Base-by-base conservation (phyloP, 2,888 invertebrate genomes). In the Tricholauxania praeusta region DNA sequence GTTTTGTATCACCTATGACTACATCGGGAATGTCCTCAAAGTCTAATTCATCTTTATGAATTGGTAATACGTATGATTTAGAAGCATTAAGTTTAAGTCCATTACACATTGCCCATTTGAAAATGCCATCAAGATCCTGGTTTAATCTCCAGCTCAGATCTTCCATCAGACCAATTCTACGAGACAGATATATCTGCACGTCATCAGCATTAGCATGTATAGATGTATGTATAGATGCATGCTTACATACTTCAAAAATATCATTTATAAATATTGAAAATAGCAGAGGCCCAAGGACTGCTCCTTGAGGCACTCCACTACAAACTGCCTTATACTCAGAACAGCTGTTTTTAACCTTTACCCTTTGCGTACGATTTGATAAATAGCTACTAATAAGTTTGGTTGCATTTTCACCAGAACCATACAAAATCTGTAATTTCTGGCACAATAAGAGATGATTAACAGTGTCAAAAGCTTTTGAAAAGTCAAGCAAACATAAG, bases 201-300 rank as follows among this genome's bases (percentile, higher is more conserved):
- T 57, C 68, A 68, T 68, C 68, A 57, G 68, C 59, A 68, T 68
- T 57, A 32, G 59, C 68, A 22, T 57, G 68, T n/a, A n/a, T n/a
- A n/a, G n/a, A n/a, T n/a, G n/a, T n/a, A n/a, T n/a, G n/a, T n/a
- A n/a, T n/a, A n/a, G n/a, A n/a, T n/a, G n/a, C n/a, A 68, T 10
- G 15, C 17, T 5, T 57, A 22, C 6, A 22, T 57, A 22, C 49
- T 12, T 17, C 12, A 15, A 68, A 68, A 47, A 68, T 59, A 68
- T 68, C 67, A 55, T 67, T 67, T 32, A 67, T 55, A 55, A 53
- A 67, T 19, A 19, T 32, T 6, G 19, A 47, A 22, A 57, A 67
- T 10, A 59, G 28, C 19, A 68, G 48, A 14, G 68, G 68, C n/a
- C 68, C 49, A 68, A 68, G 68, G 15, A 59, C 59, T 39, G 48